Percentiles rank a stretch among this genome's conserved stretches.
phyloP scores from a whole-genome alignment of 2,888 invertebrate species.

The Terebella lapidaria region DNA sequence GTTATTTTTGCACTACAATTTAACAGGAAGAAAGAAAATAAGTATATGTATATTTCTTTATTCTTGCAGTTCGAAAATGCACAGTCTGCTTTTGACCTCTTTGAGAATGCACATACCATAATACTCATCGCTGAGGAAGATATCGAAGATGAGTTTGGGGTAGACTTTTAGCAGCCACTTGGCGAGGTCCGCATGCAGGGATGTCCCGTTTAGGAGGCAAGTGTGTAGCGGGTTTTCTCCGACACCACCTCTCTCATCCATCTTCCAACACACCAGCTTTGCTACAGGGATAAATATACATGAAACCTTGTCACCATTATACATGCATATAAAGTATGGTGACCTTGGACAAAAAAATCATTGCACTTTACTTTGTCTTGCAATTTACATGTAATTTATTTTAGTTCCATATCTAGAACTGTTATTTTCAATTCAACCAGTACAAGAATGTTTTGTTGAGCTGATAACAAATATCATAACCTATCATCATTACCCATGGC shows the following conservation, averaged over 20 bases:
- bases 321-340: not conserved
- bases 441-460: no score
- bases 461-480: no score
- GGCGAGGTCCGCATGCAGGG: conserved; percentile 86
- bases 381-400: not conserved
- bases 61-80: no score
- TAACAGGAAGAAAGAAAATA: no score
- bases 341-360: no score
- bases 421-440: no score
- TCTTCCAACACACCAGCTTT: conserved; percentile 84
- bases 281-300: not conserved
- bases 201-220: conserved; percentile 85
- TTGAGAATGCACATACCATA: conserved; percentile 66
- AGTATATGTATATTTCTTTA: no score
- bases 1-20: no score
- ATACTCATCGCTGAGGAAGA: conserved; percentile 94
- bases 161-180: conserved; percentile 85
- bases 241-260: conserved; percentile 88
- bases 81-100: no score
- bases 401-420: not conserved
- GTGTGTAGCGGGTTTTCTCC: conserved; percentile 92
- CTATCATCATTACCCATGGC: no score
- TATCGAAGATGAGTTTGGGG: conserved; percentile 92
- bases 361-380: not conserved
- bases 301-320: not conserved